Conservation (phyloP, 92 coral and sea anemone species). For the Palythoa grandiflora region DNA sequence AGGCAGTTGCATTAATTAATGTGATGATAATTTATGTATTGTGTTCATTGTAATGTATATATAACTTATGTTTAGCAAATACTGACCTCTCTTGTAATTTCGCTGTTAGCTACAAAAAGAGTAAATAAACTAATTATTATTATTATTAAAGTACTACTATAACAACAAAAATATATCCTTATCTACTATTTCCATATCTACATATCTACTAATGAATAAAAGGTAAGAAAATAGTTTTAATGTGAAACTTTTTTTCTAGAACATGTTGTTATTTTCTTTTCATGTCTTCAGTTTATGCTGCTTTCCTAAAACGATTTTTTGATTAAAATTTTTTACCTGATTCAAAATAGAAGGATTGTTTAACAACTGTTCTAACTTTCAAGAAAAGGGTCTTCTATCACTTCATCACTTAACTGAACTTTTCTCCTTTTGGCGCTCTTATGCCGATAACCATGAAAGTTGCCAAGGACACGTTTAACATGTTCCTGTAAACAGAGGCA, state of each 20-base stretch:
- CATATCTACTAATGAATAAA: too few species aligned
- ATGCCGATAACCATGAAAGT: slow-evolving; percentile 61
- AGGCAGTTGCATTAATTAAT: too few species aligned
- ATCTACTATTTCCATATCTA: too few species aligned
- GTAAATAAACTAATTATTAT: too few species aligned
- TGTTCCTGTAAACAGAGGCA: slow-evolving; percentile 55
- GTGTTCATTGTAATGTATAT: too few species aligned
- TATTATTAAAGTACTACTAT: too few species aligned
- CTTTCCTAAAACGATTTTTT: slow-evolving; percentile 4
- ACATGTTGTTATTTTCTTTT: not conserved
- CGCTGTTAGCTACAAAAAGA: too few species aligned
- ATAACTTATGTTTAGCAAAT: too few species aligned
- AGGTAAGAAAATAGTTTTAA: not conserved
- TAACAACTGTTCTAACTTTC: not conserved
- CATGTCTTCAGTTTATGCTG: not conserved
- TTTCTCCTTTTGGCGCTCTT: slow-evolving; percentile 67
- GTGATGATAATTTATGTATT: too few species aligned
- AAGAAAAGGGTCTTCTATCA: slow-evolving; percentile 54
- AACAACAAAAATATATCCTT: too few species aligned
- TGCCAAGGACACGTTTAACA: slow-evolving; percentile 66
- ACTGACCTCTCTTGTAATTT: too few species aligned
- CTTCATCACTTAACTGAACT: slow-evolving; percentile 58
- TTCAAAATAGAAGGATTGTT: slow-evolving; percentile 52
- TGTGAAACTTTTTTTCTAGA: not conserved
- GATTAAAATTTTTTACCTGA: slow-evolving; percentile 44